A percentile compares a stretch with the other conserved stretches of the same genome.
Conservation (phyloP, 2,113 vertebrate genomes). For the Mionectes macconnelli region DNA sequence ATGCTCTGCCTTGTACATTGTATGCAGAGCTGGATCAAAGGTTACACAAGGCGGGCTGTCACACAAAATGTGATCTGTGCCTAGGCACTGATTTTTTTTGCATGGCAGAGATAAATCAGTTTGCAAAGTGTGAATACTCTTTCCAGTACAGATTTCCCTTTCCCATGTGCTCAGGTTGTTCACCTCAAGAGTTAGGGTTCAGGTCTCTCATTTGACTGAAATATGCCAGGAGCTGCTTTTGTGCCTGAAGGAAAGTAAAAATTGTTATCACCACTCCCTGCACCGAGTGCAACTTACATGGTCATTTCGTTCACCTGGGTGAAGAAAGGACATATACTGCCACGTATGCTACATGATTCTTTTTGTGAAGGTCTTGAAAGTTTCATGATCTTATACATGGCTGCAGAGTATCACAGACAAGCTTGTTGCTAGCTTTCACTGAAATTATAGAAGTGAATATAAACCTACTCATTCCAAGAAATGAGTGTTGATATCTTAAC, state of each 20-base stretch:
- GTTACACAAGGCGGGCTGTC: background rate
- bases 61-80: background rate
- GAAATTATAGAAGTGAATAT: background rate
- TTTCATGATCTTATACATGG: background rate
- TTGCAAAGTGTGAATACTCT: background rate
- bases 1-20: background rate
- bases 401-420: background rate
- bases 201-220: background rate
- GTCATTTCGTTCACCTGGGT: background rate
- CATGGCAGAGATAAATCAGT: background rate
- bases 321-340: background rate
- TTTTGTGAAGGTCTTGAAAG: background rate
- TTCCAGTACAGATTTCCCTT: background rate
- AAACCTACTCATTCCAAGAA: background rate
- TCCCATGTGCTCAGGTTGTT: background rate
- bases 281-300: background rate
- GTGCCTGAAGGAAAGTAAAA: background rate
- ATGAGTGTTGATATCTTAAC: background rate
- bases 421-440: background rate
- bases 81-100: background rate
- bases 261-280: background rate
- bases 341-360: background rate
- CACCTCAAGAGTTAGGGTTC: background rate
- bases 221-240: background rate
- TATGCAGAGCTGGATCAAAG: background rate